Conservation (phyloP, 2,888 invertebrate genomes). For the Monochamus alternatus region DNA sequence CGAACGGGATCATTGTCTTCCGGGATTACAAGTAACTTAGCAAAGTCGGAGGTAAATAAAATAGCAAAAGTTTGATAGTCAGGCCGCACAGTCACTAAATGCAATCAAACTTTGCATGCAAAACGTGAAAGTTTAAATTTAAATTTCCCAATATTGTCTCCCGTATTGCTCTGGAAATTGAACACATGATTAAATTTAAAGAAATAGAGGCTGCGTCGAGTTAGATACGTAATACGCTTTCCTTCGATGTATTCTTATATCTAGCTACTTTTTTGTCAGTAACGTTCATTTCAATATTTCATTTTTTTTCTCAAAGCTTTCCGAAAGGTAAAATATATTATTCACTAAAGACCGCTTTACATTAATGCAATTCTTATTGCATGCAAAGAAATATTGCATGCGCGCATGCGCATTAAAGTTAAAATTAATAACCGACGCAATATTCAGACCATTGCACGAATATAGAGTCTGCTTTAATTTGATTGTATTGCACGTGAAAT, state of each 20-base stretch:
- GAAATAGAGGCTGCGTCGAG: not conserved
- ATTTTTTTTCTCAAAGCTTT: too few relatives aligned
- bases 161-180: not conserved
- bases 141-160: not conserved
- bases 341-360: too few relatives aligned
- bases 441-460: too few relatives aligned
- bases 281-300: too few relatives aligned
- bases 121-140: not conserved
- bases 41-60: not conserved
- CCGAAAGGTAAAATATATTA: too few relatives aligned
- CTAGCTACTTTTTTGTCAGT: too few relatives aligned
- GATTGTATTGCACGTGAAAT: too few relatives aligned
- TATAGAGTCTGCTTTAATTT: too few relatives aligned
- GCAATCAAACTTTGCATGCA: not conserved
- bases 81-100: not conserved
- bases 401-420: too few relatives aligned
- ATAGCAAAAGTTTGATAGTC: not conserved
- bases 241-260: not conserved
- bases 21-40: not conserved
- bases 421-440: too few relatives aligned
- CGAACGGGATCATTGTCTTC: not conserved
- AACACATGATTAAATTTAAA: not conserved
- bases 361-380: too few relatives aligned
- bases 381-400: too few relatives aligned
- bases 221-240: not conserved